phyloP scores from a whole-genome alignment of 2,888 invertebrate species.

The Lepidochitona cinerea region DNA sequence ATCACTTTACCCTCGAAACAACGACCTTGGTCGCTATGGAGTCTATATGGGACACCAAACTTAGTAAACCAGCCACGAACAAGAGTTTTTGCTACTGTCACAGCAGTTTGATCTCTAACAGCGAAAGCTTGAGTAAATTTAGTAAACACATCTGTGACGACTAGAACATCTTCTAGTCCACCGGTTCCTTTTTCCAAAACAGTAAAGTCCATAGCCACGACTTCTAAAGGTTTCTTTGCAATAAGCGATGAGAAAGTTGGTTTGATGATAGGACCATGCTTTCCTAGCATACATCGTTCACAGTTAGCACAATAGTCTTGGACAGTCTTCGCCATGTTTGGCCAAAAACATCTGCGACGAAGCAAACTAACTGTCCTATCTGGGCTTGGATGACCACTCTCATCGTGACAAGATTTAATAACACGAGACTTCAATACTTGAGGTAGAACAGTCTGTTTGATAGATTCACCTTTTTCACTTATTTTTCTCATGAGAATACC shows the following conservation, averaged over 20 bases:
- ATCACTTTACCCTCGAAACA: conserved; percentile 11
- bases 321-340: conserved; percentile 13
- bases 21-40: conserved; percentile 13
- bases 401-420: background rate
- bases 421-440: background rate
- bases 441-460: background rate
- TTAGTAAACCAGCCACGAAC: conserved; percentile 15
- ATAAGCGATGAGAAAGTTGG: background rate
- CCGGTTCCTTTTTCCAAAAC: conserved; percentile 10
- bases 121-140: conserved; percentile 11
- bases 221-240: conserved; percentile 15
- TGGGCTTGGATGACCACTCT: conserved; percentile 11
- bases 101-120: conserved; percentile 13
- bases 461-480: background rate
- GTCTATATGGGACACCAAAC: conserved; percentile 9
- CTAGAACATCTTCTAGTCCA: conserved; percentile 14
- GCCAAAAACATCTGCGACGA: conserved; percentile 17
- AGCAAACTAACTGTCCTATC: conserved; percentile 13
- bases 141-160: conserved; percentile 14
- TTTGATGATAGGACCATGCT: background rate
- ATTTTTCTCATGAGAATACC: conserved; percentile 1
- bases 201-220: conserved; percentile 19
- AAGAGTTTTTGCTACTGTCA: background rate
- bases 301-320: conserved; percentile 6
- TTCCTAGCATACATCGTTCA: conserved; percentile 17